Conservation (phyloP, 2,797 vertebrate genomes). For the Tangara arthus region DNA sequence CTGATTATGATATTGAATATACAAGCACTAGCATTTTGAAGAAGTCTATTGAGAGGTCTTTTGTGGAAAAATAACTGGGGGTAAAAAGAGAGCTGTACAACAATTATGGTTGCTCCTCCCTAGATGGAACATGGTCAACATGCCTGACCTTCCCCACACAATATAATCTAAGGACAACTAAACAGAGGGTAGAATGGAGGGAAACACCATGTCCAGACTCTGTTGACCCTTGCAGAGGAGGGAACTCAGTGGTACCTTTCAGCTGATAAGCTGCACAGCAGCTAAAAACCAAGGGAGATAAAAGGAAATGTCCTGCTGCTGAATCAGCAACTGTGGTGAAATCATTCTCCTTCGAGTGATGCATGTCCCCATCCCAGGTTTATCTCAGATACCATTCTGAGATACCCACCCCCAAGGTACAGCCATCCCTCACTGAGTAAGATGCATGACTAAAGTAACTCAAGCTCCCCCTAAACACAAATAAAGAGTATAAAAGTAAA, state of each 20-base stretch:
- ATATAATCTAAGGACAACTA: not conserved
- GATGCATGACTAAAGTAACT: not conserved
- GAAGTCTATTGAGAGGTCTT: not conserved
- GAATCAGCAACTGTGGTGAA: accelerated
- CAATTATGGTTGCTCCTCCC: not conserved
- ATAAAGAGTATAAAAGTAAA: not conserved
- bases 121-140: not conserved
- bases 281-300: not conserved
- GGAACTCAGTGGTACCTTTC: not conserved
- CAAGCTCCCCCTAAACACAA: not conserved
- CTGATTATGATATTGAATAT: not conserved
- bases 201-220: accelerated
- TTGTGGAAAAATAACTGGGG: not conserved
- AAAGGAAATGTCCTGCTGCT: not conserved
- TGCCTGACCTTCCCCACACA: not conserved
- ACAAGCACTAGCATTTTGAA: not conserved
- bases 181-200: not conserved
- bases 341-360: not conserved
- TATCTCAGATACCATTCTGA: not conserved
- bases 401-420: not conserved
- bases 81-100: not conserved
- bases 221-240: not conserved
- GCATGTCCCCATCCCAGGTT: not conserved
- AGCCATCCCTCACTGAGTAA: not conserved
- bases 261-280: not conserved